Base-by-base conservation (phyloP, 2,113 vertebrate genomes). In the Aramus guarauna region DNA sequence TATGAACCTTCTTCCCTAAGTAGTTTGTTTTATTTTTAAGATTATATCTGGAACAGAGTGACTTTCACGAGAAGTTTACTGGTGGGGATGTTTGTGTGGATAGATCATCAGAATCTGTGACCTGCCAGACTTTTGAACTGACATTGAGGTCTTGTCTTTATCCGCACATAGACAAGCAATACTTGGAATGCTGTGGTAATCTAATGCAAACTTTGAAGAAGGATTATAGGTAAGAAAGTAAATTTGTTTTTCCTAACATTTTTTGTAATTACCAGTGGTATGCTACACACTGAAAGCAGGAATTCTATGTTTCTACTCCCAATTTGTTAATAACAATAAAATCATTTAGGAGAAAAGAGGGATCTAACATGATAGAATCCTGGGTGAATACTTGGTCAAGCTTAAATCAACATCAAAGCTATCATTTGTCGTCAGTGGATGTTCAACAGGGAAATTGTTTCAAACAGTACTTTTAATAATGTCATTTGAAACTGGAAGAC, bases 141-240 rank as follows among this genome's bases (percentile, higher is more conserved):
- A 99, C 99, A 0, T 63, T 99, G 94, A 99, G 99, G 30, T 99
- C 99, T 81, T 99, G 99, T 69, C 99, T 99, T 84, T 99, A 99
- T 92, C 99, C 99, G 2, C 99, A 99, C 94, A 99, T 99, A 86
- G 98, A 99, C 94, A 98, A 98, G 85, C 98, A 99, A n/a, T 99
- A 99, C 95, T 97, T 99, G 23, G 98, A 99, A 90, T 99, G 99
- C 98, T 99, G 99, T 94, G 99, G 99, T 41, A 99, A 99, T 96
- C 98, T 99, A 92, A 99, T 99, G 99, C 98, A 97, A 90, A 99
- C 99, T 15, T 98, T 99, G 68, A 99, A 99, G 89, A 99, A 99
- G 93, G 99, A 99, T 97, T 99, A 99, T 95, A 99, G 98, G 99
- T 99, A 95, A 98, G 97, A 80, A 74, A 88, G 43, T n/a, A 80